Evolutionary conservation across 2,113 vertebrate species (phyloP), one percentile per base, ranked within the genome.

Genomic region (Oreotrochilus melanogaster): DNA sequence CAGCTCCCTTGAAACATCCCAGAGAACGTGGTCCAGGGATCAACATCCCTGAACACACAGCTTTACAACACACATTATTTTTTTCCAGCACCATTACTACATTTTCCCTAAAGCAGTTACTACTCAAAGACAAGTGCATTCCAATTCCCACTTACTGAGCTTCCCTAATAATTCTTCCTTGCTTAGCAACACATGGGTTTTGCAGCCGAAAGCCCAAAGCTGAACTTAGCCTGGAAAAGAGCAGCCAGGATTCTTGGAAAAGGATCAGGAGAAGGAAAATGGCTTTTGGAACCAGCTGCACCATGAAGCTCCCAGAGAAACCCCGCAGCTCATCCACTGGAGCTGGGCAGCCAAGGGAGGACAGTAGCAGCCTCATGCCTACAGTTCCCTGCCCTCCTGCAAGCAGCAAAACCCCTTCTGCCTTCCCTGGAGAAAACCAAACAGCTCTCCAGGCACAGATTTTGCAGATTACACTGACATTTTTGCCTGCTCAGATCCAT

Each of bases 1-100:
- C 43, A 42, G 10, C n/a, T 45, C 43, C 42, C 42, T 43, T 43
- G 42, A 12, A 45, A 13, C 0, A 1, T 61, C 60, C 47, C 6
- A 1, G 18, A 54, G n/a, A 45, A 27, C 16, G 16, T 22, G 23
- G 7, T 14, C 17, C 37, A 3, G 47, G 9, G 22, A 43, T 14
- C 11, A 18, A 6, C 2, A 1, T 64, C 43, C 43, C 37, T 1
- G 1, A 43, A 47, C n/a, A 64, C 14, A 5, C 4, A 7, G 28
- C 48, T 78, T 47, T 67, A 56, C 30, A 8, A 61, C 33, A 16
- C 15, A 7, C 0, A 2, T 3, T 35, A 0, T 31, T 51, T 86
- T 73, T 84, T 6, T 37, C 54, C 31, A 39, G 33, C 48, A 37
- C 39, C 33, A 14, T 60, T 56, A 72, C 19, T 1, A 2, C 4